Evolutionary conservation across 1,140 invertebrate species (phyloP).

Genomic region (Paraescarpia echinospica): DNA sequence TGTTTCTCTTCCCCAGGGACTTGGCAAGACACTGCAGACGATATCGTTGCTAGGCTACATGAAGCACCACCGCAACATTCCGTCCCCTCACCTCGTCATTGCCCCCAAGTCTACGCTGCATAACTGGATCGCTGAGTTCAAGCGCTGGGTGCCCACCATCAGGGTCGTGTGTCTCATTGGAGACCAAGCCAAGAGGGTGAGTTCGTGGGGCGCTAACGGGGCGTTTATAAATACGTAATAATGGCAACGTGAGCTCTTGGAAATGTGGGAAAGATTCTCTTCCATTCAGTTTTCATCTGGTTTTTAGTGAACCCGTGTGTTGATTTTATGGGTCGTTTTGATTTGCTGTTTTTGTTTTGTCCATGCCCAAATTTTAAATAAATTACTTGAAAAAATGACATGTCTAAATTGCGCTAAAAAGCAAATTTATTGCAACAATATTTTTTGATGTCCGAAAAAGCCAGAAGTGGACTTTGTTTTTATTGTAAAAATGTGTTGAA

Average conservation of each 20-base stretch:
- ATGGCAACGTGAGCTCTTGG: neutral
- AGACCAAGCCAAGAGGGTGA: slow-evolving; percentile 86
- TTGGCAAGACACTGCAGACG: slow-evolving; percentile 99
- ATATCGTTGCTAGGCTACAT: slow-evolving; percentile 98
- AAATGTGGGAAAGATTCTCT: too few species aligned
- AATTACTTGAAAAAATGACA: too few species aligned
- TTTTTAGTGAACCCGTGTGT: too few species aligned
- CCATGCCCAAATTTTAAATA: too few species aligned
- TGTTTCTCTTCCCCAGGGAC: slow-evolving; percentile 68
- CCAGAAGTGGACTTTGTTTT: too few species aligned
- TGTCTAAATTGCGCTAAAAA: too few species aligned
- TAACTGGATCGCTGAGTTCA: slow-evolving; percentile 99
- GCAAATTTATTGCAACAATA: too few species aligned
- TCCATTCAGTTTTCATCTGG: too few species aligned
- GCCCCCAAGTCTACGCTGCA: slow-evolving; percentile 97
- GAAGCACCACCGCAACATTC: slow-evolving; percentile 94
- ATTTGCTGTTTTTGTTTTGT: too few species aligned
- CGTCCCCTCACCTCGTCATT: slow-evolving; percentile 98
- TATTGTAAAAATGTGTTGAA: too few species aligned
- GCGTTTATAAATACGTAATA: neutral
- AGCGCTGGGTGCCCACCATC: slow-evolving; percentile 94
- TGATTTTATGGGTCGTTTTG: too few species aligned
- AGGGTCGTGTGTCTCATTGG: slow-evolving; percentile 94
- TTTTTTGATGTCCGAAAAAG: too few species aligned
- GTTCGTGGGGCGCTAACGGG: slow-evolving; percentile 36